phyloP scores from a whole-genome alignment of 1,140 invertebrate species.

The Heterodera schachtii region DNA sequence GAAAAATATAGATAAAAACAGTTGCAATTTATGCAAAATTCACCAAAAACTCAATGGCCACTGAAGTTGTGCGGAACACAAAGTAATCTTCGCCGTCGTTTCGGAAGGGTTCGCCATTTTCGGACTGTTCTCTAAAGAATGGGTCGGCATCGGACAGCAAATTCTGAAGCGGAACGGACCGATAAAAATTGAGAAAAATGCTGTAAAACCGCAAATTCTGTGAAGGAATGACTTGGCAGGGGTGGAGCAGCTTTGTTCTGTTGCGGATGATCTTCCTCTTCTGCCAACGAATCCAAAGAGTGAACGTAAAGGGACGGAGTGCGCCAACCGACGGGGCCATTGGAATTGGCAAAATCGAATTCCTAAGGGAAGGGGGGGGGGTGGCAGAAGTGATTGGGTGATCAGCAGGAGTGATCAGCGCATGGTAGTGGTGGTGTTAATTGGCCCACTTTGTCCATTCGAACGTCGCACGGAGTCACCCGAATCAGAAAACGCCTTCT shows the following conservation, averaged over 20 bases:
- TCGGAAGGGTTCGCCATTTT: constrained; percentile 54
- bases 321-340: constrained; percentile 30
- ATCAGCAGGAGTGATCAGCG: neutral
- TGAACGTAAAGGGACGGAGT: constrained; percentile 29
- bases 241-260: neutral
- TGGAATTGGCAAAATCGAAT: constrained; percentile 27
- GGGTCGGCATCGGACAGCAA: constrained; percentile 32
- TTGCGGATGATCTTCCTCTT: neutral
- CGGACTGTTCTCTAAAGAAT: constrained; percentile 50
- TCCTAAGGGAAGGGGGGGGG: constrained; percentile 10
- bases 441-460: neutral
- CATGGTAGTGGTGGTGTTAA: too few relatives aligned
- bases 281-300: constrained; percentile 18
- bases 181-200: neutral
- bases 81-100: constrained; percentile 57
- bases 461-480: constrained; percentile 1
- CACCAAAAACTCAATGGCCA: constrained; percentile 61
- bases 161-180: constrained; percentile 3
- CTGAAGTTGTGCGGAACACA: constrained; percentile 56
- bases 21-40: neutral
- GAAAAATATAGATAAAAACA: neutral
- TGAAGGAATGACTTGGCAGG: constrained; percentile 54
- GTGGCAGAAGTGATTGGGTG: neutral
- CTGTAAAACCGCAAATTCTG: constrained; percentile 52
- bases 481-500: neutral